Evolutionary conservation across 2,888 invertebrate genomes (phyloP).

Genomic region (Pristionchus entomophagus): DNA sequence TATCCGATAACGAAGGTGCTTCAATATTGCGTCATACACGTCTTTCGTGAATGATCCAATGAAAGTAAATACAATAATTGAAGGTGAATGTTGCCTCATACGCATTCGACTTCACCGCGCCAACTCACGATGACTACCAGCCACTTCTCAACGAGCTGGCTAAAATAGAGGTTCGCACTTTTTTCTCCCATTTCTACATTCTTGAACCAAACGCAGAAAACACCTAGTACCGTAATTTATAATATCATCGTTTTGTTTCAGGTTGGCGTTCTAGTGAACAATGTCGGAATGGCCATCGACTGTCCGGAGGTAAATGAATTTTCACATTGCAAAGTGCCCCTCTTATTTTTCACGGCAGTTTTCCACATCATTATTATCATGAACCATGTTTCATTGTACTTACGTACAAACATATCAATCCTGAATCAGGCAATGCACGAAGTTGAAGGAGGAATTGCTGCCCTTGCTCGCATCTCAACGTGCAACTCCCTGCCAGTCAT

Average conservation of each 20-base stretch:
- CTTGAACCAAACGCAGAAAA: not conserved
- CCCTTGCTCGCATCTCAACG: slow-evolving; percentile 80
- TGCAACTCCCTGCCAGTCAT: slow-evolving; percentile 87
- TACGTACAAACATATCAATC: not conserved
- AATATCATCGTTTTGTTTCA: not conserved
- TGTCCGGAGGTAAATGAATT: slow-evolving; percentile 83
- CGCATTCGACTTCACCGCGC: slow-evolving; percentile 65
- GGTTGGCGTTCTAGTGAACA: slow-evolving; percentile 83
- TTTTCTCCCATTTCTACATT: not conserved
- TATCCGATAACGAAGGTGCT: too few relatives aligned
- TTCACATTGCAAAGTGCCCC: too few relatives aligned
- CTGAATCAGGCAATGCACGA: slow-evolving; percentile 60
- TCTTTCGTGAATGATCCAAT: too few relatives aligned
- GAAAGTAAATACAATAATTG: too few relatives aligned
- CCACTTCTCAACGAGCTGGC: slow-evolving; percentile 63
- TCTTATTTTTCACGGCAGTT: too few relatives aligned
- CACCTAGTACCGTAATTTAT: too few relatives aligned
- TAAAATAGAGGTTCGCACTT: slow-evolving; percentile 63
- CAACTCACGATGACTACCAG: slow-evolving; percentile 63
- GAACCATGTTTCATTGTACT: too few relatives aligned
- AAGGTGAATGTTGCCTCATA: slow-evolving; percentile 66
- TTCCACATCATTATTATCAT: too few relatives aligned
- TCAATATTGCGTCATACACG: too few relatives aligned
- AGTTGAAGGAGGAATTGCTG: slow-evolving; percentile 67
- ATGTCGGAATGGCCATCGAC: slow-evolving; percentile 89